Evolutionary conservation across 2,888 invertebrate genomes (phyloP).

Genomic region (Scaptomyza cyrtandrae): DNA sequence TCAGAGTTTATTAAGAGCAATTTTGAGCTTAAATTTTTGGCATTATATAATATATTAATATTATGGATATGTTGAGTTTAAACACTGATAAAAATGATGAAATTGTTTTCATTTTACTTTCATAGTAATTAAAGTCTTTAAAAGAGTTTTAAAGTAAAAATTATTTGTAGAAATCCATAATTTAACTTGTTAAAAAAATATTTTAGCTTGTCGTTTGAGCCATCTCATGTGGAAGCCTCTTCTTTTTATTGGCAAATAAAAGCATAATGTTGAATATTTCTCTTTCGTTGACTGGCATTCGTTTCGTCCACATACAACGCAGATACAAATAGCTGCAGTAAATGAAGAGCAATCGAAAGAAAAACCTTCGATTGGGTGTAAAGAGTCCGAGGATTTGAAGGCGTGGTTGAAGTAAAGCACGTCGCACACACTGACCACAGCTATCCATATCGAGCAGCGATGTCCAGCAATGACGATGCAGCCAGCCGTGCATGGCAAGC

Average conservation of each 20-base stretch:
- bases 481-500: conserved; percentile 53
- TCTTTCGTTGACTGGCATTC: conserved; percentile 32
- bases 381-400: conserved; percentile 40
- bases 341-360: conserved; percentile 47
- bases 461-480: conserved; percentile 20
- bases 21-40: background rate
- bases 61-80: too few species aligned
- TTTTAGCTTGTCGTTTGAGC: too few species aligned
- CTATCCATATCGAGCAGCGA: conserved; percentile 20
- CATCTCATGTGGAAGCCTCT: background rate
- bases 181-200: too few species aligned
- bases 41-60: too few species aligned
- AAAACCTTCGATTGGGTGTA: conserved; percentile 40
- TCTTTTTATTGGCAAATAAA: background rate
- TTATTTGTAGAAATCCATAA: too few species aligned
- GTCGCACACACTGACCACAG: conserved; percentile 28
- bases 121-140: too few species aligned
- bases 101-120: too few species aligned
- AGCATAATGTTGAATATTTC: conserved; percentile 35
- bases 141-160: too few species aligned
- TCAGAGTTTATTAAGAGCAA: background rate
- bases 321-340: conserved; percentile 50
- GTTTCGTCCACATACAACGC: conserved; percentile 41
- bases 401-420: conserved; percentile 28
- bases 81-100: too few species aligned